Base-by-base conservation (phyloP, 2,113 vertebrate genomes). In the Salvelinus alpinus region DNA sequence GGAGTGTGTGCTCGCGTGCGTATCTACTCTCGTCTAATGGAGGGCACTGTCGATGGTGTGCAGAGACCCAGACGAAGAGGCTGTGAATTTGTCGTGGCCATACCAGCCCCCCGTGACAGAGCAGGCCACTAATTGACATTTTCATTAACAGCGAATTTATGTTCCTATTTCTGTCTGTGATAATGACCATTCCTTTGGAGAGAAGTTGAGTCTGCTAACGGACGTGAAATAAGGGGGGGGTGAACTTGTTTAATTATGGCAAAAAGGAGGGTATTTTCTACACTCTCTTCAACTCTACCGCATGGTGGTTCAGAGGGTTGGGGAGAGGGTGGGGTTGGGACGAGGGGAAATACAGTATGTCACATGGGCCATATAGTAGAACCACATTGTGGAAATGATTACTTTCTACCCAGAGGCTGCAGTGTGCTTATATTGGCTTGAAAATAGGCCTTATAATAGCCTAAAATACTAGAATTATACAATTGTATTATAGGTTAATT, bases 91-190 rank as follows among this genome's bases (percentile, higher is more conserved):
- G 78, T 78, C 77, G 85, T 85, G 85, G 88, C 82, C 85, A 83
- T 87, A 94, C 94, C 94, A 93, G 91, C 93, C 92, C 85, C 78
- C 88, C 83, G 87, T 94, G 94, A 96, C 93, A 90, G 94, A 94
- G 92, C 87, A 89, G 88, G 76, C 90, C 90, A 93, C 94, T 93
- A 92, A 94, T 93, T 95, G 96, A 97, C 96, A 94, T 95, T 96
- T 96, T 96, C 95, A 96, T 96, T 96, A 96, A 95, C 89, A 84
- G 90, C 90, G 92, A 95, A 96, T 97, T 95, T 96, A 96, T 96
- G 94, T 92, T 92, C 95, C 95, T 95, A 95, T 96, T 96, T 96
- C 94, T 94, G 92, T 93, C 92, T 94, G 89, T 93, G 92, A 95
- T 96, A 95, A 96, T 95, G 95, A 94, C 93, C 94, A 91, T 96